These are phyloP conservation scores for Neodiprion lecontei DNA, from an alignment of 1,140 invertebrate genomes.

Conservation along the genomic window DNA sequence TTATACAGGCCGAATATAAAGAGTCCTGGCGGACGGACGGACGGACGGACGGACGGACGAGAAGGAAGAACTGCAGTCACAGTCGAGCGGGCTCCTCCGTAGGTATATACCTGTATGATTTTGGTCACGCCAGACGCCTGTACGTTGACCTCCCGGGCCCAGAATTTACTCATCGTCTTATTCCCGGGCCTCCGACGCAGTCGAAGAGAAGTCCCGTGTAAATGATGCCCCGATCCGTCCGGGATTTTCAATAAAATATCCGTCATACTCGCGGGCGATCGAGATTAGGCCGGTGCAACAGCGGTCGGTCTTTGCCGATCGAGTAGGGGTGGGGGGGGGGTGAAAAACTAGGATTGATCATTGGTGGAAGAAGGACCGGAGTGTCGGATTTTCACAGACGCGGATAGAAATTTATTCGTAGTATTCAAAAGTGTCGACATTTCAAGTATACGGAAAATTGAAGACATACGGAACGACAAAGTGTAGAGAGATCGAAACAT, in stretches of 20 bases:
- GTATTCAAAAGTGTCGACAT: no score
- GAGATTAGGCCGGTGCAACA: neutral
- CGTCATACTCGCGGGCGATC: neutral
- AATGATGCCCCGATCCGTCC: no score
- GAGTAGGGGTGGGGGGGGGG: neutral
- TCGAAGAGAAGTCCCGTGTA: no score
- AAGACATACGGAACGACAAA: no score
- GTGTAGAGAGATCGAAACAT: no score
- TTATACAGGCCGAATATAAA: conserved; percentile 44
- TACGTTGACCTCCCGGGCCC: conserved; percentile 54
- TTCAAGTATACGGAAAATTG: no score
- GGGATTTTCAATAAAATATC: no score
- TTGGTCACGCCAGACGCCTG: conserved; percentile 60
- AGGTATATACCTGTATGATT: conserved; percentile 54
- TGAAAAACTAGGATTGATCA: neutral
- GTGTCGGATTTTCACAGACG: neutral
- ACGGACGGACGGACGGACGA: conserved; percentile 4
- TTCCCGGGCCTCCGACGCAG: conserved; percentile 32
- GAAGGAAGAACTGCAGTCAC: conserved; percentile 40
- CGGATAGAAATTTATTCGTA: no score
- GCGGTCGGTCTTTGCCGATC: neutral
- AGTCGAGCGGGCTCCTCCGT: conserved; percentile 54
- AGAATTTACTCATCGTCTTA: conserved; percentile 35
- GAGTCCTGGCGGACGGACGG: conserved; percentile 20
- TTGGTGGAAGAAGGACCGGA: neutral